A percentile compares a stretch with the other conserved stretches of the same genome.
Evolutionary conservation across 2,888 invertebrate species (phyloP).

Genomic region (Elegia similella): DNA sequence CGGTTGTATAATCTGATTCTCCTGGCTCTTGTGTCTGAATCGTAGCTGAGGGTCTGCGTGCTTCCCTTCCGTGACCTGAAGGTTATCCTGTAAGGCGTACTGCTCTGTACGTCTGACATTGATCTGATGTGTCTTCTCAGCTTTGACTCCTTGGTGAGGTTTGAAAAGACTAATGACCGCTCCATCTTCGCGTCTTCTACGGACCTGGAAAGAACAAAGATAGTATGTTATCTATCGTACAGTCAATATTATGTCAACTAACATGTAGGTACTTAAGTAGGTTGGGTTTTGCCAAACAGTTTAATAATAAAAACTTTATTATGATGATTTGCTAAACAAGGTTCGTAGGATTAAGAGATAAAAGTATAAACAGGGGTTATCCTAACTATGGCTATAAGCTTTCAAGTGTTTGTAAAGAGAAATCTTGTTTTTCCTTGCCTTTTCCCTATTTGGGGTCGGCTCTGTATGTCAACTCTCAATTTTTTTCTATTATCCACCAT

Average conservation of each 20-base stretch:
- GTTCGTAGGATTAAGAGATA: neutral
- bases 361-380: neutral
- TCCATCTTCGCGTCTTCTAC: conserved; percentile 53
- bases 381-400: neutral
- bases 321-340: neutral
- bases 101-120: conserved; percentile 75
- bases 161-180: conserved; percentile 49
- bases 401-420: neutral
- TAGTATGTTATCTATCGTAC: neutral
- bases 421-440: too few species aligned
- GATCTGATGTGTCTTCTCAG: conserved; percentile 68
- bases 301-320: neutral
- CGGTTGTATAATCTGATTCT: conserved; percentile 54
- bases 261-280: too few species aligned
- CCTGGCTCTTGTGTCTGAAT: conserved; percentile 66
- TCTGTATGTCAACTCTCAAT: too few species aligned
- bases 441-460: too few species aligned
- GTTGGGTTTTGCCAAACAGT: neutral
- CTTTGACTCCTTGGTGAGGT: conserved; percentile 68
- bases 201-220: conserved; percentile 57
- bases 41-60: conserved; percentile 62
- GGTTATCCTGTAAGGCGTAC: conserved; percentile 64
- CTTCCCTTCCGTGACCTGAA: conserved; percentile 60
- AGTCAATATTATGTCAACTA: neutral
- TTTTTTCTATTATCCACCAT: too few species aligned